Evolutionary conservation across 2,797 vertebrate species (phyloP).

Genomic region (Iguana delicatissima): DNA sequence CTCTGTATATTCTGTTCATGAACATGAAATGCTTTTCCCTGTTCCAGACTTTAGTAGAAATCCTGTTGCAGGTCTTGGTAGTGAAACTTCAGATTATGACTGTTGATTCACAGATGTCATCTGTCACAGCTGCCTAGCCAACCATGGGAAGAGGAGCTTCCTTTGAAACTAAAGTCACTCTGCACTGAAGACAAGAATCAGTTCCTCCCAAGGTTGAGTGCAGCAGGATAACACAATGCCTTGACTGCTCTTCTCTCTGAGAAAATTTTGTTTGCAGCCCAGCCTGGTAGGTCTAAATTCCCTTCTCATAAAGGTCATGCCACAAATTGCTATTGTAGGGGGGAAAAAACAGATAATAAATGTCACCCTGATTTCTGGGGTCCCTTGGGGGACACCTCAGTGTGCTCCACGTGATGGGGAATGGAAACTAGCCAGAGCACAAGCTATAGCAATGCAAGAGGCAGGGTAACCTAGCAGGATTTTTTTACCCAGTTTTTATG

Average conservation of each 20-base stretch:
- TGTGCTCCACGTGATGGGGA: too few relatives aligned
- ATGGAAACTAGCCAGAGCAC: too few relatives aligned
- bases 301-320: slow-evolving; percentile 32
- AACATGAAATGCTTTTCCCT: neutral
- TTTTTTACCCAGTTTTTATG: too few relatives aligned
- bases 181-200: neutral
- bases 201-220: slow-evolving; percentile 14
- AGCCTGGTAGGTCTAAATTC: neutral
- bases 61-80: slow-evolving; percentile 14
- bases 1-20: neutral
- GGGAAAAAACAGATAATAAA: slow-evolving; percentile 45
- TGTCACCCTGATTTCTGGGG: too few relatives aligned
- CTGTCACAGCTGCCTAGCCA: neutral
- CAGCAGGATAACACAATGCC: neutral
- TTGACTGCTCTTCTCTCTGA: slow-evolving; percentile 4
- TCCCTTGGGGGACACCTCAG: too few relatives aligned
- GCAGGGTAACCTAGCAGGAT: too few relatives aligned
- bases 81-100: neutral
- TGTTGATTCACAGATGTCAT: neutral
- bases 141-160: slow-evolving; percentile 2
- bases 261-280: slow-evolving; percentile 37
- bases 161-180: neutral
- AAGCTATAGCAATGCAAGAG: too few relatives aligned
- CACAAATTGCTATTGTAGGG: slow-evolving; percentile 33
- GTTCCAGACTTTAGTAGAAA: neutral